Conservation (phyloP, 2,113 vertebrate genomes). For the Brachypteracias leptosomus region DNA sequence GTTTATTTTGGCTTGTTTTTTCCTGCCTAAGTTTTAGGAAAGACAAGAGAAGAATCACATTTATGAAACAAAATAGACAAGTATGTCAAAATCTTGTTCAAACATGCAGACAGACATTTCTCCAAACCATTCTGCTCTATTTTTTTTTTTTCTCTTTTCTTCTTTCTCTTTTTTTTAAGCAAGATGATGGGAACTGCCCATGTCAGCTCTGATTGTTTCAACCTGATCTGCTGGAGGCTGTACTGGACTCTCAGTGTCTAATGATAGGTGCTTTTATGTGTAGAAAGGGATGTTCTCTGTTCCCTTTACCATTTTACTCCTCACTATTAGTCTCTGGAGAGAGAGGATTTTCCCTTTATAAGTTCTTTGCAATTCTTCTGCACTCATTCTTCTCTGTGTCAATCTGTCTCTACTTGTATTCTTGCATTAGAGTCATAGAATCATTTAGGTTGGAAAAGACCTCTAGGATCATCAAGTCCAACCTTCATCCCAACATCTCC, state of each 20-base stretch:
- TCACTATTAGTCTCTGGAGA: background rate
- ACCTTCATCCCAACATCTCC: too few relatives aligned
- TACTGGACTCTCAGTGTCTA: background rate
- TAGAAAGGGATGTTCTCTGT: background rate
- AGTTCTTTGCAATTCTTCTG: background rate
- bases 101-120: background rate
- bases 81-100: background rate
- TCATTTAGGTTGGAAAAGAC: too few relatives aligned
- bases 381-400: background rate
- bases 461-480: too few relatives aligned
- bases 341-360: background rate
- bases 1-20: background rate
- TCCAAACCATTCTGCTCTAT: background rate
- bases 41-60: background rate
- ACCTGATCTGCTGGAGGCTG: background rate
- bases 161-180: background rate
- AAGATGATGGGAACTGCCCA: background rate
- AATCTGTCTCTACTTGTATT: background rate
- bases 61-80: background rate
- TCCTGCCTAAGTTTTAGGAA: background rate
- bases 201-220: background rate
- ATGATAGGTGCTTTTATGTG: background rate
- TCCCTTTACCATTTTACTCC: background rate
- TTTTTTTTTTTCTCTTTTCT: background rate
- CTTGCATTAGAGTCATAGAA: too few relatives aligned